Percentiles rank a stretch among this genome's conserved stretches.
These are phyloP conservation scores for Raja brachyura DNA, from an alignment of 2,113 vertebrate species.

Conservation along the genomic window DNA sequence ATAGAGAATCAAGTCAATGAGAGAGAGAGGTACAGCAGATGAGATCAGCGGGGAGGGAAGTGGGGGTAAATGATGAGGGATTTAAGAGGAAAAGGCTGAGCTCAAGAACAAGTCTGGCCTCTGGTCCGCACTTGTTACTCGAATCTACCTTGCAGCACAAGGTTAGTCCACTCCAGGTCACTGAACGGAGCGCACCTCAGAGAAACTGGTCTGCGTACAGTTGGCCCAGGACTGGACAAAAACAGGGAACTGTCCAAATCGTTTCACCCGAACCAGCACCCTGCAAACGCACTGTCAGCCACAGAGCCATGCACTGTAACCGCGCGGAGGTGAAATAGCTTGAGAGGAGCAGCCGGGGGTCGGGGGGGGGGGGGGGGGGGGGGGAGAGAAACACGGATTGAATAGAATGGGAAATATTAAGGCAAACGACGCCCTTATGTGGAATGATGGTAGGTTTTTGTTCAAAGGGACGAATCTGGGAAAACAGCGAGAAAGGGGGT, in stretches of 20 bases:
- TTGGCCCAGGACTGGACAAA: neutral
- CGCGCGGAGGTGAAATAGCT: no score
- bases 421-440: neutral
- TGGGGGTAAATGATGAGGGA: neutral
- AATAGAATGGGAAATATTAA: neutral
- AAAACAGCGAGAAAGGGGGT: neutral
- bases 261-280: neutral
- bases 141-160: neutral
- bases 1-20: neutral
- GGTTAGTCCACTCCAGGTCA: conserved; percentile 6
- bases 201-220: neutral
- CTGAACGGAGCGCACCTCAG: conserved; percentile 8
- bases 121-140: neutral
- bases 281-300: conserved; percentile 3
- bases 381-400: neutral
- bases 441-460: neutral
- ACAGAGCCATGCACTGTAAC: neutral
- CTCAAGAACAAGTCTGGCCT: neutral
- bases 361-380: neutral
- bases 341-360: neutral
- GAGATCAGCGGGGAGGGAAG: no score
- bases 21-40: neutral
- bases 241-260: neutral
- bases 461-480: neutral
- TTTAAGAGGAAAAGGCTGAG: neutral